Conservation (phyloP, 1,140 invertebrate genomes). For the Microplitis demolitor region DNA sequence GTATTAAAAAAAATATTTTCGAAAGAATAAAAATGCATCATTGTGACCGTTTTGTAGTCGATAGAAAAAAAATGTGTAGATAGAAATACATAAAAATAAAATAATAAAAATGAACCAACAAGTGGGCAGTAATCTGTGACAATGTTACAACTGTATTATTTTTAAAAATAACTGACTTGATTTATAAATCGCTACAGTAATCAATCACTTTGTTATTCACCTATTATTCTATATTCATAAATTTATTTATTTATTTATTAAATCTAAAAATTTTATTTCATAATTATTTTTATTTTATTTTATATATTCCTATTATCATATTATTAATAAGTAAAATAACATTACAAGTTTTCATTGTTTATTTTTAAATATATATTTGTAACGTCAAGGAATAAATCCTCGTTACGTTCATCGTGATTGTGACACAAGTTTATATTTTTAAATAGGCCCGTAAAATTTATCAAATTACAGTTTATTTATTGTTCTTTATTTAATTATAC, state of each 20-base stretch:
- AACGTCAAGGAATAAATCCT: slow-evolving; percentile 44
- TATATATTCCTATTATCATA: background rate
- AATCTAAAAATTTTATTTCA: slow-evolving; percentile 57
- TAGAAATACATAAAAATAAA: background rate
- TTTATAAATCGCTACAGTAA: slow-evolving; percentile 34
- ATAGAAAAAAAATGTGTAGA: too few species aligned
- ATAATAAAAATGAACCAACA: slow-evolving; percentile 46
- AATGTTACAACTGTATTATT: slow-evolving; percentile 49
- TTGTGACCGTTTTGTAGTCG: background rate
- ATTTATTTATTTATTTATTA: slow-evolving; percentile 17
- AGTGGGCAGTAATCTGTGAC: slow-evolving; percentile 49
- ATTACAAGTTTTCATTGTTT: slow-evolving; percentile 50
- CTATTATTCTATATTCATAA: slow-evolving; percentile 56
- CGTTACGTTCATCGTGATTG: slow-evolving; percentile 14
- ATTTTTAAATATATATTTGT: slow-evolving; percentile 44
- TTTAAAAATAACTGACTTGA: background rate
- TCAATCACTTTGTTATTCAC: slow-evolving; percentile 58
- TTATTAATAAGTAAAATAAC: slow-evolving; percentile 54
- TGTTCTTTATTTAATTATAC: background rate
- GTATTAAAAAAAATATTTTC: too few species aligned
- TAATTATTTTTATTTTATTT: slow-evolving; percentile 61
- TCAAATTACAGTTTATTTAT: background rate
- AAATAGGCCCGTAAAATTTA: background rate
- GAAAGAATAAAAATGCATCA: background rate
- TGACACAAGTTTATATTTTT: background rate